phyloP scores from a whole-genome alignment of 2,888 invertebrate species.

The Brachycybe producta region DNA sequence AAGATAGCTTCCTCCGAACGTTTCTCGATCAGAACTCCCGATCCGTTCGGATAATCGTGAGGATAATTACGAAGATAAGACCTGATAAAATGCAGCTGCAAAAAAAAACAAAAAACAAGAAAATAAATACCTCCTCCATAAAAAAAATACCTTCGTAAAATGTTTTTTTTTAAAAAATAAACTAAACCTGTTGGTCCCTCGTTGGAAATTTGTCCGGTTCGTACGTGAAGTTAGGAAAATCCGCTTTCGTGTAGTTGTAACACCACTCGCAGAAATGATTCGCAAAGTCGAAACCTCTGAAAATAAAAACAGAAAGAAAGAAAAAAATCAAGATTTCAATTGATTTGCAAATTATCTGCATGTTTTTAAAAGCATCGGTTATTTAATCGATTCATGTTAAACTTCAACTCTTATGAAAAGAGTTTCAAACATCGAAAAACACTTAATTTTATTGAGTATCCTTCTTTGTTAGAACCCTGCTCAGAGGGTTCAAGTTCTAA shows the following conservation, averaged over 20 bases:
- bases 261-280: slow-evolving; percentile 88
- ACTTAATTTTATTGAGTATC: too few relatives aligned
- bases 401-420: too few relatives aligned
- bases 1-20: slow-evolving; percentile 37
- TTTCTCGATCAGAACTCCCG: not conserved
- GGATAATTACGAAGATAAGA: slow-evolving; percentile 43
- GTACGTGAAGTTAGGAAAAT: slow-evolving; percentile 63
- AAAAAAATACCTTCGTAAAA: not conserved
- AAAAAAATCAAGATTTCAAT: not conserved
- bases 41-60: slow-evolving; percentile 27
- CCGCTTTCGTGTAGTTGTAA: slow-evolving; percentile 68
- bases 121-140: not conserved
- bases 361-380: too few relatives aligned
- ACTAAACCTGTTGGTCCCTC: slow-evolving; percentile 59
- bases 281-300: slow-evolving; percentile 76
- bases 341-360: not conserved
- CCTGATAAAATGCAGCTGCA: slow-evolving; percentile 40
- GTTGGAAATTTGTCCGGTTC: slow-evolving; percentile 56
- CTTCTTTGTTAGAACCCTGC: too few relatives aligned
- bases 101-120: slow-evolving; percentile 19
- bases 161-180: too few relatives aligned
- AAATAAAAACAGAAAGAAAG: too few relatives aligned
- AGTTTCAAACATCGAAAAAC: too few relatives aligned
- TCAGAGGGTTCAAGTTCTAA: too few relatives aligned
- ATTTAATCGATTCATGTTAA: too few relatives aligned